Percentiles rank a stretch among this genome's conserved stretches.
phyloP scores from a whole-genome alignment of 2,888 invertebrate genomes.

The Drosophila robusta region DNA sequence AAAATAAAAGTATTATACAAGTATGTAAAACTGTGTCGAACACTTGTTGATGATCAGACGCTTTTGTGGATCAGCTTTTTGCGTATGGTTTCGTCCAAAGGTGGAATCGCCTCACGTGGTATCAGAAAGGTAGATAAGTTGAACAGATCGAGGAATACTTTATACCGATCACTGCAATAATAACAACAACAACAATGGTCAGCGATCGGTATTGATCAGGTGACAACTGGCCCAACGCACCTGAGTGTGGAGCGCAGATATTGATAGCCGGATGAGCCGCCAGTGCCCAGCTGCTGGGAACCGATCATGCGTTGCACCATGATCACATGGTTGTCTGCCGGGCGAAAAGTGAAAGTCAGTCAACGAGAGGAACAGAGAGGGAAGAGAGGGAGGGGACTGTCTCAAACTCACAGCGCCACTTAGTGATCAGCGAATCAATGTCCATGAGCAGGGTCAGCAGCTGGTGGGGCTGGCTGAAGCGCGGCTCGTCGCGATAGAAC shows the following conservation, averaged over 20 bases:
- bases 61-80: constrained; percentile 75
- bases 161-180: constrained; percentile 96
- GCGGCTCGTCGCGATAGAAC: constrained; percentile 97
- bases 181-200: constrained; percentile 30
- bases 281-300: constrained; percentile 97
- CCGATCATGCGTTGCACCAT: constrained; percentile 99
- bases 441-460: constrained; percentile 97
- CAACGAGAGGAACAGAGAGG: not conserved
- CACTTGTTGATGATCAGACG: not conserved
- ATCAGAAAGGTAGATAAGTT: constrained; percentile 98
- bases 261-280: constrained; percentile 99
- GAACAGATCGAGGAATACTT: constrained; percentile 98
- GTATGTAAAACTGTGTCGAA: too few relatives aligned
- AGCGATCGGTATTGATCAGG: not conserved
- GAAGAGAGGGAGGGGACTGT: not conserved
- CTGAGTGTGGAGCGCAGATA: constrained; percentile 98
- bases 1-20: too few relatives aligned
- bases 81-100: constrained; percentile 91
- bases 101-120: constrained; percentile 95
- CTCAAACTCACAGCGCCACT: constrained; percentile 96
- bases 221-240: constrained; percentile 85
- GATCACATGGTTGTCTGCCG: constrained; percentile 97
- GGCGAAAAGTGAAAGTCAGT: constrained; percentile 58
- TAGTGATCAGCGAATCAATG: constrained; percentile 98
- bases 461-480: constrained; percentile 99